Conservation (phyloP, 2,113 vertebrate species). For the Trogon melanurus region DNA sequence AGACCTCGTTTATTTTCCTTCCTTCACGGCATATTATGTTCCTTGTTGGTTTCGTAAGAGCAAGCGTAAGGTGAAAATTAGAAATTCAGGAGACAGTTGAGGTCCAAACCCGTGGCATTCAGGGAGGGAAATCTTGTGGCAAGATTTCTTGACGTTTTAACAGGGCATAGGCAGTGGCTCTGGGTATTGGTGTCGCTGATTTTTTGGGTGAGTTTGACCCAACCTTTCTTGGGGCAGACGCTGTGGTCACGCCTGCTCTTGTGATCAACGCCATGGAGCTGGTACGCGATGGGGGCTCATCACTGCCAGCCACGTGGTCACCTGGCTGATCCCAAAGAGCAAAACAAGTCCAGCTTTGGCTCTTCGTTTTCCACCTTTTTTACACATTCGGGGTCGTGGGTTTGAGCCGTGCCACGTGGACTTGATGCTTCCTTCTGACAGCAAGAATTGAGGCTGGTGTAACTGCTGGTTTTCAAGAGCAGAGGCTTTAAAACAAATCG, state of each 20-base stretch:
- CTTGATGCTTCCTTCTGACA: background rate
- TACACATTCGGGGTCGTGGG: rapidly evolving
- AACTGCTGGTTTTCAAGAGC: background rate
- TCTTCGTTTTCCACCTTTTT: background rate
- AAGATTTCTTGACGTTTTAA: background rate
- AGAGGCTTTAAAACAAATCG: background rate
- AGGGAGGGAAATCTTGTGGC: background rate
- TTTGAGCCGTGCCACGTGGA: background rate
- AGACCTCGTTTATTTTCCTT: background rate
- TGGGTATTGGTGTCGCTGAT: background rate
- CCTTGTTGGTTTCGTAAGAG: background rate
- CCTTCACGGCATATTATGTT: background rate
- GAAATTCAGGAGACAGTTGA: background rate
- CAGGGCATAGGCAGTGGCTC: rapidly evolving
- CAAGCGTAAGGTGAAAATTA: background rate
- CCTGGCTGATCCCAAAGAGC: background rate
- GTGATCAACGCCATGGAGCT: background rate
- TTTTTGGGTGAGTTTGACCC: background rate
- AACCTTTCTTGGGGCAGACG: background rate
- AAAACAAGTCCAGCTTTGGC: background rate
- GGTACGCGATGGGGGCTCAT: background rate
- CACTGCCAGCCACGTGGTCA: background rate
- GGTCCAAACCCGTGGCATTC: background rate
- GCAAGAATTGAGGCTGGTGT: background rate
- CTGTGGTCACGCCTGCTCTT: background rate